Conservation (phyloP, 2,113 vertebrate genomes). For the Laterallus jamaicensis region DNA sequence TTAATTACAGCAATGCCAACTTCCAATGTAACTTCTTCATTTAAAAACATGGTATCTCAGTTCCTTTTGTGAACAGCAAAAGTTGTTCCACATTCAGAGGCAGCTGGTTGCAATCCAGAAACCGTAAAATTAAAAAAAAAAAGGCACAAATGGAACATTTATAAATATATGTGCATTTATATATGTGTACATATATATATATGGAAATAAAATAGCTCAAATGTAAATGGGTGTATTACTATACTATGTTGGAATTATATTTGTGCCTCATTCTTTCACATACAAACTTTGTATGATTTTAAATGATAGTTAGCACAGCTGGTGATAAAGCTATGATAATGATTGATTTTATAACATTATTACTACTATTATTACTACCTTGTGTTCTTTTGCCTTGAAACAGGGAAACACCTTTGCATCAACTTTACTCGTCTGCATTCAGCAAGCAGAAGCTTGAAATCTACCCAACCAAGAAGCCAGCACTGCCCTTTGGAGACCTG, state of each 20-base stretch:
- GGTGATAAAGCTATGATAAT: neutral
- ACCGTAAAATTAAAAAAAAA: neutral
- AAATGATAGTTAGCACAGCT: neutral
- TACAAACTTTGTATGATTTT: neutral
- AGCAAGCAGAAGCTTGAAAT: conserved; percentile 75
- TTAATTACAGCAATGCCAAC: conserved; percentile 18
- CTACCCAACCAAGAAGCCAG: conserved; percentile 81
- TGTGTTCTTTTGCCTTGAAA: neutral
- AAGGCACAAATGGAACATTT: neutral
- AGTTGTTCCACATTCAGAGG: neutral
- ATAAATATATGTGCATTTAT: neutral
- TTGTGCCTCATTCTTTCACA: neutral
- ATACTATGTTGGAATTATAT: neutral
- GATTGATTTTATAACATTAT: neutral
- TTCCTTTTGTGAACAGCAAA: conserved; percentile 5
- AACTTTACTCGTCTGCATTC: conserved; percentile 83
- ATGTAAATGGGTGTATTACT: neutral
- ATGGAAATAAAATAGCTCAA: neutral
- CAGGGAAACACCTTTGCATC: conserved; percentile 93
- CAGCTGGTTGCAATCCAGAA: neutral
- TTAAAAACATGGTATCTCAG: neutral
- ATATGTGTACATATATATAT: neutral
- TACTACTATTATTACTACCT: neutral
- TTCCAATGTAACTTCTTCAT: conserved; percentile 50
- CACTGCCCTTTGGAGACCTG: conserved; percentile 78